Evolutionary conservation across 2,113 vertebrate genomes (phyloP).

Genomic region (Oncorhynchus tshawytscha): DNA sequence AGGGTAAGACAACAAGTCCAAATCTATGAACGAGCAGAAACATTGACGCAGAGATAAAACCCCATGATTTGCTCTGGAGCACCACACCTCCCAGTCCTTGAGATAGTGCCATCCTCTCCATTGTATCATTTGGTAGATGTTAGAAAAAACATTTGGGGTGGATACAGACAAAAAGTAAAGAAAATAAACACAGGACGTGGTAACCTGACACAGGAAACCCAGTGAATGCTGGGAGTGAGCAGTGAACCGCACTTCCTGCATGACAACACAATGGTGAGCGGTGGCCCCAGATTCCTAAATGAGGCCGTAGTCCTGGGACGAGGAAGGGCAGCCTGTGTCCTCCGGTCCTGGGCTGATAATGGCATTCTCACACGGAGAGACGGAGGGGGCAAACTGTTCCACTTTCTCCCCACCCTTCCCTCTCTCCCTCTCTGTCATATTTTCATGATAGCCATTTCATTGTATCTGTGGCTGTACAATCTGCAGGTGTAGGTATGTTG

Average conservation of each 20-base stretch:
- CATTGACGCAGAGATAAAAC: slow-evolving; percentile 35
- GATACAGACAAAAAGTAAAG: slow-evolving; percentile 60
- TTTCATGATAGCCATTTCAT: background rate
- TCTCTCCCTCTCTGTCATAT: background rate
- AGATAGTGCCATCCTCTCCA: slow-evolving; percentile 66
- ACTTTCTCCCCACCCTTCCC: background rate
- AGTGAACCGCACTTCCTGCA: slow-evolving; percentile 71
- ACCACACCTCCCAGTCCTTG: slow-evolving; percentile 18
- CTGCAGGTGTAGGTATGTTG: no score
- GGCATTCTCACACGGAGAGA: slow-evolving; percentile 43
- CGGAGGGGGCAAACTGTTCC: slow-evolving; percentile 37
- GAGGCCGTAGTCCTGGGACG: slow-evolving; percentile 63
- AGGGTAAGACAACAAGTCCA: slow-evolving; percentile 8
- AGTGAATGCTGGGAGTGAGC: slow-evolving; percentile 80
- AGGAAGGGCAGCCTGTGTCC: slow-evolving; percentile 72
- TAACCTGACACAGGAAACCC: slow-evolving; percentile 81
- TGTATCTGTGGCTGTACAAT: no score
- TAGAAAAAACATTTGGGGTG: slow-evolving; percentile 62
- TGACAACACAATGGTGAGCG: slow-evolving; percentile 75
- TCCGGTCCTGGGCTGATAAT: slow-evolving; percentile 70
- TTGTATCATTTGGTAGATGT: slow-evolving; percentile 53
- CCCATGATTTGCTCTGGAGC: slow-evolving; percentile 15
- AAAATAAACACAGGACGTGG: slow-evolving; percentile 81
- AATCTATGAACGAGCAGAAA: background rate
- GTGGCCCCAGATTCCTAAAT: slow-evolving; percentile 69